Evolutionary conservation across 2,888 invertebrate species (phyloP), one percentile per base, ranked within the genome.

Genomic region (Lasioglossum oenotherae): DNA sequence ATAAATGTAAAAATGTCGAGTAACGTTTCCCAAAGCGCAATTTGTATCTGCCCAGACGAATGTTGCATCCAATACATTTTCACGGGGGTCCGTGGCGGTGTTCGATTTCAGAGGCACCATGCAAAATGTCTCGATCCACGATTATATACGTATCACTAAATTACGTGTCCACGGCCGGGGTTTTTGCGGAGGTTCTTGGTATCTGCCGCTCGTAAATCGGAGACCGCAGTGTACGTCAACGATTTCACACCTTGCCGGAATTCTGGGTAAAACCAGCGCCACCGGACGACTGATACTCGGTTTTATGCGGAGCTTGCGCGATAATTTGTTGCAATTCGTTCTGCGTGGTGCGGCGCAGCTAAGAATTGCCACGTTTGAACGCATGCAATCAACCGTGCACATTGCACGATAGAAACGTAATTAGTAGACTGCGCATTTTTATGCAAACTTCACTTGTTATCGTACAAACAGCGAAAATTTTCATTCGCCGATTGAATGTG

Each of bases 151-250:
- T 67, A 64, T 76, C 83, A 35, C 74, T 88, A 88, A 88, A 88
- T 86, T 83, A 83, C 67, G 31, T 73, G 53, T 35, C 60, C 67
- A 77, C 82, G 73, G 31, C 74, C 49, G 74, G 31, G 74, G 78
- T 82, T 86, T 86, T 88, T 86, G 73, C 76, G 27, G n/a, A 69
- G 78, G 86, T 82, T 81, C 77, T 77, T 82, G 80, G 80, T 81
- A 75, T 75, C 53, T 74, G 74, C 46, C 27, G 85, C 80, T 88
- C 88, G 87, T 88, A 89, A 89, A 89, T 89, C 84, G 79, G 78
- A 53, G 6, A 44, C 82, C 78, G 85, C 60, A 76, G 79, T 35
- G 57, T 57, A 72, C 81, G 82, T 86, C 84, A 82, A 80, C 88
- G 87, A 88, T 88, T 87, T 88, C 87, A 82, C 88, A 80, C 82